A percentile compares a stretch with the other conserved stretches of the same genome.
Evolutionary conservation across 2,888 invertebrate genomes (phyloP).

Genomic region (Artemia sinica): DNA sequence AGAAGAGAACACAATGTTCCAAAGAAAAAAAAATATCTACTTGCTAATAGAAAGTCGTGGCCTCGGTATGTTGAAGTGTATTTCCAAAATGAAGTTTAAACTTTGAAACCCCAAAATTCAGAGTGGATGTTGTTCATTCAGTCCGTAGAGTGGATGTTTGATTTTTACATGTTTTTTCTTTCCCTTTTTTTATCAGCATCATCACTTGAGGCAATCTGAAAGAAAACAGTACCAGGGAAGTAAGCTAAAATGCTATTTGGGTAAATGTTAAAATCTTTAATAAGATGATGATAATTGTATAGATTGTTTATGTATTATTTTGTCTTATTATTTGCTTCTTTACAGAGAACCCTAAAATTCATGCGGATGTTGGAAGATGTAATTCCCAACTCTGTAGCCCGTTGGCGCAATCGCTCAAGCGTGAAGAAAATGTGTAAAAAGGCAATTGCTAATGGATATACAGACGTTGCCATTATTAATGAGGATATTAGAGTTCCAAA

Average conservation of each 20-base stretch:
- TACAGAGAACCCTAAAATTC: conserved; percentile 66
- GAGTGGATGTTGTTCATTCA: too few relatives aligned
- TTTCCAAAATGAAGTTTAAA: too few relatives aligned
- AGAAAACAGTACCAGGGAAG: too few relatives aligned
- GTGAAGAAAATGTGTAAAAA: conserved; percentile 82
- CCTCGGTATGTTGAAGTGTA: too few relatives aligned
- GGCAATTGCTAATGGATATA: conserved; percentile 56
- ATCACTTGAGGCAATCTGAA: too few relatives aligned
- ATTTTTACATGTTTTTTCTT: too few relatives aligned
- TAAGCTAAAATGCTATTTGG: neutral
- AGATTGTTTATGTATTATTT: conserved; percentile 3
- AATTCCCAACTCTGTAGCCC: conserved; percentile 75
- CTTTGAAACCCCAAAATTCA: too few relatives aligned
- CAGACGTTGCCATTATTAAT: conserved; percentile 80
- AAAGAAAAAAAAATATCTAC: too few relatives aligned
- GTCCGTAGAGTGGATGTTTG: too few relatives aligned
- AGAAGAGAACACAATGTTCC: too few relatives aligned
- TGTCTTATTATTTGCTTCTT: conserved; percentile 22
- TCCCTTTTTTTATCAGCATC: too few relatives aligned
- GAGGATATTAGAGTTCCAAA: conserved; percentile 81
- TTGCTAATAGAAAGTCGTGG: too few relatives aligned
- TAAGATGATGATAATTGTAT: neutral
- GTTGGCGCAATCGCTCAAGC: conserved; percentile 69
- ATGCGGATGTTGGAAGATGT: conserved; percentile 74
- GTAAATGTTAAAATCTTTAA: neutral